Evolutionary conservation across 2,113 vertebrate species (phyloP).

Genomic region (Tachysurus fulvidraco): DNA sequence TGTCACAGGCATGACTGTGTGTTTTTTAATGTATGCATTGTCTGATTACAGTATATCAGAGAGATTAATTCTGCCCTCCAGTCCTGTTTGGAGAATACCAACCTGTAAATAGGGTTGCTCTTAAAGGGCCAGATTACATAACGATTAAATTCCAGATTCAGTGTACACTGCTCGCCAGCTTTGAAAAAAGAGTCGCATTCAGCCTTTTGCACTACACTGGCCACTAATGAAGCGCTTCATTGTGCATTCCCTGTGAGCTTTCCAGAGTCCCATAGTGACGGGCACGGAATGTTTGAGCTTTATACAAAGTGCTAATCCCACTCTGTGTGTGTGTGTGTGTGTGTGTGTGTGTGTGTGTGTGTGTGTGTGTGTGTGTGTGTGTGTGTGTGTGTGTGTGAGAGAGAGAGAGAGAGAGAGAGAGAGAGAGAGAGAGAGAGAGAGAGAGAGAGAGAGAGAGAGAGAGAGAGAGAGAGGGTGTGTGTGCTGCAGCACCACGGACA

Average conservation of each 20-base stretch:
- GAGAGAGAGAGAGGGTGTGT: no score
- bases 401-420: no score
- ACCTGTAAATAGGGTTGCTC: background rate
- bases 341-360: background rate
- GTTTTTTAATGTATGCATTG: no score
- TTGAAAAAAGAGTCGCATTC: background rate
- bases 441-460: no score
- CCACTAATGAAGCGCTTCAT: background rate
- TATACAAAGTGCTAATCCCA: slow-evolving; percentile 44
- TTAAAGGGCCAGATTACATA: slow-evolving; percentile 46
- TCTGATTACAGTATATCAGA: background rate
- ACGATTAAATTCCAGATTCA: background rate
- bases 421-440: no score
- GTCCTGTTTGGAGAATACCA: slow-evolving; percentile 1
- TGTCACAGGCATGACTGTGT: background rate
- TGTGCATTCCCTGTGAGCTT: slow-evolving; percentile 32
- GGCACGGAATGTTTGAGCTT: background rate
- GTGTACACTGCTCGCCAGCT: background rate
- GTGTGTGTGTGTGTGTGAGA: background rate
- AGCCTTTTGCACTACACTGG: slow-evolving; percentile 3
- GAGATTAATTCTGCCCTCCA: background rate
- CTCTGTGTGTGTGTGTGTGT: background rate
- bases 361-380: background rate
- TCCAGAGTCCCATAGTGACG: background rate
- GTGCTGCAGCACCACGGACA: slow-evolving; percentile 69